Evolutionary conservation across 2,113 vertebrate species (phyloP), one percentile per base, ranked within the genome.

Genomic region (Apaloderma vittatum): DNA sequence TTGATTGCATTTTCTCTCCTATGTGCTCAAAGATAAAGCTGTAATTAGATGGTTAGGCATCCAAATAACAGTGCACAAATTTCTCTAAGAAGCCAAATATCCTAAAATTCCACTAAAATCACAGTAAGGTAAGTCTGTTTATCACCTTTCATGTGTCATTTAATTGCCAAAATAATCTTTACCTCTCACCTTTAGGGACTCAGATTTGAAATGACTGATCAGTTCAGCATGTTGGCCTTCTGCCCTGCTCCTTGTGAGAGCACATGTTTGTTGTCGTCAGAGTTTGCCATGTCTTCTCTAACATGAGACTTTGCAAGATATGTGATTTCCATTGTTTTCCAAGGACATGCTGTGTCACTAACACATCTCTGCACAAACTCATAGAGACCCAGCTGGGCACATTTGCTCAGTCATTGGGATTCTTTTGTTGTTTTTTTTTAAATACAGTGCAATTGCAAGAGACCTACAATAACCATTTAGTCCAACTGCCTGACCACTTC

Each of bases 331-430:
- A 8, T 6, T 43, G 23, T 29, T 76, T 84, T 57, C 49, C 46
- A 84, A 73, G 34, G 59, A 29, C 8, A 10, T 59, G 12, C 12
- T 54, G 2, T 23, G 29, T 52, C 45, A 43, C 11, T 74, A 34
- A 29, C 54, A 48, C 20, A 27, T 51, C 32, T 37, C 72, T 26
- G 6, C 36, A 49, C 32, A 66, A 66, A 66, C n/a, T 66, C 8
- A 3, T 45, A 37, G 18, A 34, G 49, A 83, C 34, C 12, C 45
- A 68, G 34, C 43, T 32, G 15, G 23, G 27, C 10, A 43, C 0
- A 0, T 65, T 81, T 76, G 21, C 30, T 76, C 9, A 13, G 24
- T 23, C 1, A 0, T 29, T 66, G 23, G 5, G 4, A 1, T 54
- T 48, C 9, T 72, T 87, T 65, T 36, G 23, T 37, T 84, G 12